Evolutionary conservation across 2,113 vertebrate genomes (phyloP), one percentile per base, ranked within the genome.

Genomic region (Axis porcinus): DNA sequence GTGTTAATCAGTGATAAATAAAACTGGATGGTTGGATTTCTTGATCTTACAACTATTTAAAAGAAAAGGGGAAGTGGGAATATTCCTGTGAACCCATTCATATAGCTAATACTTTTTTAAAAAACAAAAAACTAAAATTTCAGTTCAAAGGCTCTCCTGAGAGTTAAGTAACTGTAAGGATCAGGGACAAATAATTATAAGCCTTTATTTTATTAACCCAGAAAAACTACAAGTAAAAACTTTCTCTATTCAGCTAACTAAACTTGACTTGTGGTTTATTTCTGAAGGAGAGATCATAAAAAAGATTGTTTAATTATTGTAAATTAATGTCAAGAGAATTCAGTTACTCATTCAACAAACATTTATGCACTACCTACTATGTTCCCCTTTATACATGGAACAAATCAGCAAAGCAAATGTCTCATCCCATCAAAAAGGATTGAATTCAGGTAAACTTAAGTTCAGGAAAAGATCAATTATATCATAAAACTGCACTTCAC

Each of bases 1-100:
- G 70, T 97, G 90, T 98, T 97, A 97, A 89, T 97, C 58, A 95
- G 87, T 97, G 86, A 90, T 95, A 95, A 95, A 94, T 94, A 95
- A 95, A 95, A 98, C 92, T 98, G 81, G 89, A 98, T 97, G 91
- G 58, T 88, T 98, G 92, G 78, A 97, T 98, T 98, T 95, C 89
- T 98, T 97, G 91, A 96, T 97, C 98, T 98, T 98, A 95, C 0
- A 97, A 83, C 97, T 60, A 94, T 64, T 98, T 21, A 86, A 86
- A 92, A 55, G 15, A 57, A 82, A 96, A 87, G 97, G 89, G 57
- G 76, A 81, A 86, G 86, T 93, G 13, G 12, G 6, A 2, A 47
- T 93, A 21, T 74, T 23, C 43, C 55, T 19, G 67, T 9, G 94
- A 87, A 10, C n/a, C 10, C 25, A 92, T 45, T 96, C 83, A 62